These are phyloP conservation scores for Pardalotus punctatus DNA, from an alignment of 2,113 vertebrate genomes.

Conservation along the genomic window DNA sequence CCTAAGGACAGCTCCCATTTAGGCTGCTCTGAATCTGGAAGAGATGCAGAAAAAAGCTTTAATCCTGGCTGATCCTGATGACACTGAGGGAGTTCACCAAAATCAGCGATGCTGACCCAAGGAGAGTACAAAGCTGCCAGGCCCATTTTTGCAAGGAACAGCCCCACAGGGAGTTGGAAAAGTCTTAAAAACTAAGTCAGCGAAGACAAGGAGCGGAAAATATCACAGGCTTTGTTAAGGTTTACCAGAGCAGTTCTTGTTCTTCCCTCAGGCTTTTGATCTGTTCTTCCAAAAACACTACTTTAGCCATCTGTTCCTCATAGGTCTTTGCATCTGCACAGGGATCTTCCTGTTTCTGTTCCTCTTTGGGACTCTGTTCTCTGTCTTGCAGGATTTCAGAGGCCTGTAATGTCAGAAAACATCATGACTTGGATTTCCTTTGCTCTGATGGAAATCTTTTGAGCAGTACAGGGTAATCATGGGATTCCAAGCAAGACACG, in stretches of 20 bases:
- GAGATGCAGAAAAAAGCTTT: not conserved
- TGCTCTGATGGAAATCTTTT: not conserved
- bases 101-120: not conserved
- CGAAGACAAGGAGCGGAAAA: not conserved
- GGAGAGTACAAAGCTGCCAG: not conserved
- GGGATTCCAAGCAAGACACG: not conserved
- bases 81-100: not conserved
- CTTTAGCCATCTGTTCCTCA: conserved; percentile 67
- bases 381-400: conserved; percentile 55
- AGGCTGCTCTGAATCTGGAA: not conserved
- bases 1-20: not conserved
- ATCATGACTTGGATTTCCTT: not conserved
- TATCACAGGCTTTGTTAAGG: not conserved
- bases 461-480: not conserved
- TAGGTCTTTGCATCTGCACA: not conserved
- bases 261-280: conserved; percentile 71
- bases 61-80: not conserved
- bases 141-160: not conserved
- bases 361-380: conserved; percentile 10
- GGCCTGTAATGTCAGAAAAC: conserved; percentile 66
- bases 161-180: not conserved
- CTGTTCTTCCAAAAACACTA: conserved; percentile 66
- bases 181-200: not conserved
- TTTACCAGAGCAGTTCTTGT: conserved; percentile 66
- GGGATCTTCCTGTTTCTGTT: conserved; percentile 1